Percentiles rank a stretch among this genome's conserved stretches.
These are phyloP conservation scores for Pavo muticus DNA, from an alignment of 2,113 vertebrate genomes.

Conservation along the genomic window DNA sequence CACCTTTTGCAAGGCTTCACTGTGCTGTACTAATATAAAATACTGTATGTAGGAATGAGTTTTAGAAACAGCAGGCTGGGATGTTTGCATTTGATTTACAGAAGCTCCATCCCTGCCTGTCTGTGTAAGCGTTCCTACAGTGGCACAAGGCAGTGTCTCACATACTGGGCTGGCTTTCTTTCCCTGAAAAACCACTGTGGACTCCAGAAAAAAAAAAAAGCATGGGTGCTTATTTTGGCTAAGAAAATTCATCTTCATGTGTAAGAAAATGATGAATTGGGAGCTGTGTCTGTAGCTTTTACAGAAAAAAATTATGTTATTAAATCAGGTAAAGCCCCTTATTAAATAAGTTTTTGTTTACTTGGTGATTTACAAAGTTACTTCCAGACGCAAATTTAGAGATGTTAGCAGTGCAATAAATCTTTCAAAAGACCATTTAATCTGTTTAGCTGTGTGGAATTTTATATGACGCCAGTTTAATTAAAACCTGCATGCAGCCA, in stretches of 20 bases:
- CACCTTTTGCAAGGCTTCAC: background rate
- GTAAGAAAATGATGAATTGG: slow-evolving; percentile 6
- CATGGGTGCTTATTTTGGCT: slow-evolving; percentile 8
- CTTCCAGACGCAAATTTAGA: slow-evolving; percentile 15
- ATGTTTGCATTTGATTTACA: background rate
- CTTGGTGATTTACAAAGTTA: slow-evolving; percentile 10
- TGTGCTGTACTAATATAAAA: background rate
- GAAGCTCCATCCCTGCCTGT: background rate
- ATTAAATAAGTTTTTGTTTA: slow-evolving; percentile 43
- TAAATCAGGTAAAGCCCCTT: background rate
- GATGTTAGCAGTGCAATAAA: slow-evolving; percentile 14
- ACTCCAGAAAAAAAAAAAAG: background rate
- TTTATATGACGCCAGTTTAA: background rate
- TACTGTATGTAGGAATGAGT: background rate
- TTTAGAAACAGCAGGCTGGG: background rate
- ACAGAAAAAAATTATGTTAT: background rate
- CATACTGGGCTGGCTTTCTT: background rate
- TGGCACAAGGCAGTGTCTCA: background rate
- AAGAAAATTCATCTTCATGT: slow-evolving; percentile 11
- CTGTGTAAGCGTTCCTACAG: background rate
- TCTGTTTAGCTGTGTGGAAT: background rate
- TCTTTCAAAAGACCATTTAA: slow-evolving; percentile 45
- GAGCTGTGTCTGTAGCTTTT: slow-evolving; percentile 8
- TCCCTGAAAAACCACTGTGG: background rate
- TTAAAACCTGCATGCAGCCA: background rate